Percentiles rank a stretch among this genome's conserved stretches.
Conservation (phyloP, 2,113 vertebrate genomes). For the Crotalus tigris region DNA sequence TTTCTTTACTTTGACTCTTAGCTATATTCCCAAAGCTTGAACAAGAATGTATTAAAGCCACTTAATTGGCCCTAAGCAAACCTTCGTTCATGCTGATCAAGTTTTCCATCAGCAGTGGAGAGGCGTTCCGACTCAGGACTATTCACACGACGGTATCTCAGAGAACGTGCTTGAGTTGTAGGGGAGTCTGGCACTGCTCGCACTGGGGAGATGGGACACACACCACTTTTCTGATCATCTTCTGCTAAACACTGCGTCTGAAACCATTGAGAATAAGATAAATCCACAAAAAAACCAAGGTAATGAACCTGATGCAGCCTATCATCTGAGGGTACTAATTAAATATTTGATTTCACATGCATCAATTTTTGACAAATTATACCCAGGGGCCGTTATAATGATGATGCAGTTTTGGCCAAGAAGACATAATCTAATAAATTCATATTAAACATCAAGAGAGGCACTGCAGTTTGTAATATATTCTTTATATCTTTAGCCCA, state of each 20-base stretch:
- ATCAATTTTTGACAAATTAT: neutral
- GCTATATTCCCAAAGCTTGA: neutral
- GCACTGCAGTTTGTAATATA: too few species aligned
- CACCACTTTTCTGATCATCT: slow-evolving; percentile 84
- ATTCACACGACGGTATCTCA: slow-evolving; percentile 87
- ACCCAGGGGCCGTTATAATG: neutral
- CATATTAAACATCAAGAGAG: neutral
- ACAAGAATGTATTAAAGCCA: neutral
- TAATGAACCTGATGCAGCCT: neutral
- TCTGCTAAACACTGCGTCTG: slow-evolving; percentile 85
- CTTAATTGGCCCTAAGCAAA: slow-evolving; percentile 50
- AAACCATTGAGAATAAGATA: slow-evolving; percentile 22
- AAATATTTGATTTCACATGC: neutral
- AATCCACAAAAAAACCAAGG: neutral
- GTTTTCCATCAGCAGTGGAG: slow-evolving; percentile 85
- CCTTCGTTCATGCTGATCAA: slow-evolving; percentile 86
- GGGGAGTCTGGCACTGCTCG: slow-evolving; percentile 86
- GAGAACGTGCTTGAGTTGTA: slow-evolving; percentile 81
- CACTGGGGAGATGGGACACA: slow-evolving; percentile 82
- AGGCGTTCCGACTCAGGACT: slow-evolving; percentile 90
- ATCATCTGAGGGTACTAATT: neutral
- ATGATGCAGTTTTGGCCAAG: neutral
- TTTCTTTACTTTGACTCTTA: neutral
- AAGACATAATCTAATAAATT: neutral
- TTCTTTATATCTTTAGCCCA: neutral